A percentile compares a stretch with the other conserved stretches of the same genome.
Conservation (phyloP, 2,797 vertebrate species). For the Scleropages formosus region DNA sequence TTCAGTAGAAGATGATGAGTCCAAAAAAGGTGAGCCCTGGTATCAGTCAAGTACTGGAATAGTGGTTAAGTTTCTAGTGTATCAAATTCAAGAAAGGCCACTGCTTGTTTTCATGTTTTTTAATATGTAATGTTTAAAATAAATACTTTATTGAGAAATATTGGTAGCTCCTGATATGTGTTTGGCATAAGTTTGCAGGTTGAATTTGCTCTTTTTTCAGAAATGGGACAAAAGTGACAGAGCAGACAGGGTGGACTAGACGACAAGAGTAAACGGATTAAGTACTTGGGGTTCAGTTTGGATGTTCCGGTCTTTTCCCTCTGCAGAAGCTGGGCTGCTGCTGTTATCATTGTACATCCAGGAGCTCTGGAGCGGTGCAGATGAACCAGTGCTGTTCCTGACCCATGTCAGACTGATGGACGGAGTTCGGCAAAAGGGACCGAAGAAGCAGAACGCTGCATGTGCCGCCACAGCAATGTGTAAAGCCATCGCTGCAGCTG, state of each 20-base stretch:
- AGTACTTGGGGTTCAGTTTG: too few species aligned
- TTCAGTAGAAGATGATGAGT: conserved; percentile 41
- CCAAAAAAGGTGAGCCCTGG: conserved; percentile 67
- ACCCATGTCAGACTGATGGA: conserved; percentile 58
- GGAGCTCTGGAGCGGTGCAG: conserved; percentile 66
- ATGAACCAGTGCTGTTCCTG: conserved; percentile 60
- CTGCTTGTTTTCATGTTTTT: too few species aligned
- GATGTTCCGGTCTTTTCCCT: conserved; percentile 17
- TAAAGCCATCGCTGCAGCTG: conserved; percentile 47
- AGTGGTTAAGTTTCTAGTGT: neutral
- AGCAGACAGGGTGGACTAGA: too few species aligned
- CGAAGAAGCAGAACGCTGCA: conserved; percentile 35
- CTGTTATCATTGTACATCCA: conserved; percentile 64
- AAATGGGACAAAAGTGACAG: too few species aligned
- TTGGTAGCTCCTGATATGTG: neutral
- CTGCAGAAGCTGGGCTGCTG: conserved; percentile 59
- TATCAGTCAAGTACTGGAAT: neutral
- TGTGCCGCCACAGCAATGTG: conserved; percentile 56
- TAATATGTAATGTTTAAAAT: too few species aligned
- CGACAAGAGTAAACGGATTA: too few species aligned
- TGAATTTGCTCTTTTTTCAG: too few species aligned
- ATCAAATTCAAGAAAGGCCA: neutral
- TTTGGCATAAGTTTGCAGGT: too few species aligned
- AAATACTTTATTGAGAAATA: neutral
- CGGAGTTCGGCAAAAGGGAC: conserved; percentile 34